These are phyloP conservation scores for Tretioscincus oriximinensis DNA, from an alignment of 2,113 vertebrate species.

Conservation along the genomic window DNA sequence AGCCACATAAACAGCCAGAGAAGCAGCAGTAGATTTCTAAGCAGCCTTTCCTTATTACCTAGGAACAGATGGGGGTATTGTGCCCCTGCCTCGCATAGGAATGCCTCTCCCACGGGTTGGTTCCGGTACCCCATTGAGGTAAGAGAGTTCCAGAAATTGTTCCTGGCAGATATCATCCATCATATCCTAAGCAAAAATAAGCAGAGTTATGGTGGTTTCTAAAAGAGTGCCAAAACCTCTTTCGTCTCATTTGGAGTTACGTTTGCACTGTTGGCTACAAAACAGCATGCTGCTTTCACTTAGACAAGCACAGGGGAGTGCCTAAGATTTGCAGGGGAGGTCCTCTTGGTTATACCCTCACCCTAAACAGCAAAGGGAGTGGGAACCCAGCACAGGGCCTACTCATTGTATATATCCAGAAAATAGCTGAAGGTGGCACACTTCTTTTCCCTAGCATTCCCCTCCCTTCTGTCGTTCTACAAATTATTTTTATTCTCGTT, in stretches of 20 bases:
- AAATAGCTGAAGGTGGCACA: too few relatives aligned
- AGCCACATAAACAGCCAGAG: not conserved
- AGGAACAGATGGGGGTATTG: conserved; percentile 83
- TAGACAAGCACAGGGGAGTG: not conserved
- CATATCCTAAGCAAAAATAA: conserved; percentile 81
- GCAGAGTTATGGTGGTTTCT: not conserved
- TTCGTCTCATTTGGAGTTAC: not conserved
- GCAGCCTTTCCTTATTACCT: conserved; percentile 70
- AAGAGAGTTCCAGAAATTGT: conserved; percentile 90
- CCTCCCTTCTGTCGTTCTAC: too few relatives aligned
- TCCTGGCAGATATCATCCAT: conserved; percentile 95
- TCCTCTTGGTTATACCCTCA: too few relatives aligned
- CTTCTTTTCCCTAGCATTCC: too few relatives aligned
- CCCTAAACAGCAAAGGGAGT: too few relatives aligned
- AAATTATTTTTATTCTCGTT: too few relatives aligned
- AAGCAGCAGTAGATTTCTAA: not conserved
- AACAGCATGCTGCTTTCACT: not conserved
- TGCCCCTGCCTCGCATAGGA: conserved; percentile 84
- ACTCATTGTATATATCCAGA: too few relatives aligned
- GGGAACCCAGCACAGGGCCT: too few relatives aligned
- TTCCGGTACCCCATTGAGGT: conserved; percentile 89
- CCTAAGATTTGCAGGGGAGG: too few relatives aligned
- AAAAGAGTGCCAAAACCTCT: not conserved
- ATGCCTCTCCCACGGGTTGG: conserved; percentile 82
- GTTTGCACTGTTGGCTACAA: not conserved